These are phyloP conservation scores for Tholera decimalis DNA, from an alignment of 2,888 invertebrate species.

Conservation along the genomic window DNA sequence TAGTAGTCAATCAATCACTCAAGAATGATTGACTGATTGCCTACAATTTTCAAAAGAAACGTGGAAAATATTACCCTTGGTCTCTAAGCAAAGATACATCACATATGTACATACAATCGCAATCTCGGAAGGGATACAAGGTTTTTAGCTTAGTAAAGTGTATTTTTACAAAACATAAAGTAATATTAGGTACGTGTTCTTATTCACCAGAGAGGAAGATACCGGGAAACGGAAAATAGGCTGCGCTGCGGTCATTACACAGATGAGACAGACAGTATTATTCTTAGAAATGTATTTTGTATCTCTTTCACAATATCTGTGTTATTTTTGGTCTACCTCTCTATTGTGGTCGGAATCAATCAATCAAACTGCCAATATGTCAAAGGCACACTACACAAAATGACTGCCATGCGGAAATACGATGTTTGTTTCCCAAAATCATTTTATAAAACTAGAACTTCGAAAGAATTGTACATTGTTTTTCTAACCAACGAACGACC, in stretches of 20 bases:
- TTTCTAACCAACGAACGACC: not conserved
- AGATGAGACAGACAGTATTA: not conserved
- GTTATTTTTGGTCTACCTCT: not conserved
- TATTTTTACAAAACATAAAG: too few relatives aligned
- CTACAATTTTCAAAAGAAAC: too few relatives aligned
- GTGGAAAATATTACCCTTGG: too few relatives aligned
- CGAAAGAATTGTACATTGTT: not conserved
- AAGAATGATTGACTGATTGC: too few relatives aligned
- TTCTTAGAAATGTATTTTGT: not conserved
- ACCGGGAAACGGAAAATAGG: not conserved
- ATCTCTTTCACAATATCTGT: not conserved
- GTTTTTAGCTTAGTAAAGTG: too few relatives aligned
- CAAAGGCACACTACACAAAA: not conserved
- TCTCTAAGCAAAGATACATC: too few relatives aligned
- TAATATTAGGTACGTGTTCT: not conserved
- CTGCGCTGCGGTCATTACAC: not conserved
- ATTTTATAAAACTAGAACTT: not conserved
- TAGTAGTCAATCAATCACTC: too few relatives aligned
- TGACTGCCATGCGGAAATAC: not conserved
- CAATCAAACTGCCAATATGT: not conserved
- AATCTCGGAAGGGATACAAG: too few relatives aligned
- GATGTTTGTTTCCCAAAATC: not conserved
- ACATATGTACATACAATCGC: too few relatives aligned
- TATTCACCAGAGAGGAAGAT: not conserved
- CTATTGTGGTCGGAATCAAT: not conserved